Conservation (phyloP, 2,797 vertebrate genomes). For the Salarias fasciatus region DNA sequence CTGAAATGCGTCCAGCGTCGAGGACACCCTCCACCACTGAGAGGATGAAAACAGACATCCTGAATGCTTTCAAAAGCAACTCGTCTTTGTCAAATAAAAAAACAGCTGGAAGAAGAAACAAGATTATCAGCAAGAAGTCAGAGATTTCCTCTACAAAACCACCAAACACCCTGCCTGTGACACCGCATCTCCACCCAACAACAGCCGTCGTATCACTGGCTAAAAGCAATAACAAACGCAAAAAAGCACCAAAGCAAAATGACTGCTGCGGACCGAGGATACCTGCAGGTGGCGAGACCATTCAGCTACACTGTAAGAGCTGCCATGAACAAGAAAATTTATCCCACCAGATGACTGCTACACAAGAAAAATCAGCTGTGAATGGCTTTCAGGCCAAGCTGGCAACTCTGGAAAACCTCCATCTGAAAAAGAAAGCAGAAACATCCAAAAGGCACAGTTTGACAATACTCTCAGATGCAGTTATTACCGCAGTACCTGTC, state of each 20-base stretch:
- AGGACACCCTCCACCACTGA: not conserved
- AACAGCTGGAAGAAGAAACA: conserved; percentile 28
- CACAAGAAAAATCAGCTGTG: conserved; percentile 3
- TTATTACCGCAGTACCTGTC: not conserved
- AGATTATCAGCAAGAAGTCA: conserved; percentile 16
- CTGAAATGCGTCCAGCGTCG: conserved; percentile 3
- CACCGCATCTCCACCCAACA: not conserved
- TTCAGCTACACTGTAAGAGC: conserved; percentile 33
- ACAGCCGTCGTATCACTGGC: not conserved
- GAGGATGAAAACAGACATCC: not conserved
- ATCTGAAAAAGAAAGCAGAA: conserved; percentile 15
- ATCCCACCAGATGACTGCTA: conserved; percentile 5
- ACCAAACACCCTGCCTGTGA: conserved; percentile 9
- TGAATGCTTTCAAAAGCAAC: conserved; percentile 17
- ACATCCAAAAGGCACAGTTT: conserved; percentile 5
- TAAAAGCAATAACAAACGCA: conserved; percentile 8
- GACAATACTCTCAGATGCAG: conserved; percentile 6
- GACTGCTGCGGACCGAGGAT: conserved; percentile 31
- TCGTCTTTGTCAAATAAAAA: conserved; percentile 15
- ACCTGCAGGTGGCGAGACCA: conserved; percentile 23
- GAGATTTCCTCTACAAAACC: conserved; percentile 22
- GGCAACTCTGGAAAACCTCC: not conserved
- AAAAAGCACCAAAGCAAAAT: conserved; percentile 19
- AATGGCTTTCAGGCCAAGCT: not conserved
- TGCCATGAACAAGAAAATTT: conserved; percentile 21